Base-by-base conservation (phyloP, 2,888 invertebrate species). In the Microctonus brassicae region DNA sequence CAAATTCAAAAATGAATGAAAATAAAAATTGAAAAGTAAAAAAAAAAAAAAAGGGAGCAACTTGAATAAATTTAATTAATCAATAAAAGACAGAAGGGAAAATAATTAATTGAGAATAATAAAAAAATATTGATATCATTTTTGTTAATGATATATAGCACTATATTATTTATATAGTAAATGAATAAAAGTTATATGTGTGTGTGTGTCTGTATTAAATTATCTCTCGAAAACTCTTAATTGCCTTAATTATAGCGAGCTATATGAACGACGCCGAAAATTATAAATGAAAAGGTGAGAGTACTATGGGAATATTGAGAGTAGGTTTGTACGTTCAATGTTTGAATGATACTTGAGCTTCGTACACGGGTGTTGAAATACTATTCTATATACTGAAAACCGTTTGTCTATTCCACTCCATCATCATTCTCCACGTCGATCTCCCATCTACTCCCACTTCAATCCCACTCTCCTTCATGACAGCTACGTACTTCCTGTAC, bases 361-460 rank as follows among this genome's bases (percentile, higher is more conserved):
- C 9, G 47, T 20, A 47, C 47, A 47, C 47, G 47, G n/a, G 20
- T 47, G 47, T 47, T 47, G 47, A 20, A 17, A 47, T 47, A 47
- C 47, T 47, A 47, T 47, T 47, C 47, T 47, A 63, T 47, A 13
- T 39, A 63, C 63, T 47, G 47, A 47, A 47, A 17, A 5, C 17
- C 17, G 4, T 6, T 9, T 58, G 33, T 58, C 58, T 58, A 58
- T 33, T 13, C n/a, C 58, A 17, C 17, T 47, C 17, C 29, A 62
- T 61, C 39, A 63, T 42, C 29, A 63, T 63, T 47, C 63, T n/a
- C 24, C 24, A 63, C 10, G 47, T 63, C 17, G 6, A 17, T 13
- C 47, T 13, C 60, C 68, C 63, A 73, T 60, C 53, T 69, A 60
- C 69, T 52, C 57, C 72, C 53, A 71, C 20, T 47, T 47, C 47